A percentile compares a stretch with the other conserved stretches of the same genome.
Evolutionary conservation across 2,797 vertebrate species (phyloP).

Genomic region (Acrossocheilus fasciatus): DNA sequence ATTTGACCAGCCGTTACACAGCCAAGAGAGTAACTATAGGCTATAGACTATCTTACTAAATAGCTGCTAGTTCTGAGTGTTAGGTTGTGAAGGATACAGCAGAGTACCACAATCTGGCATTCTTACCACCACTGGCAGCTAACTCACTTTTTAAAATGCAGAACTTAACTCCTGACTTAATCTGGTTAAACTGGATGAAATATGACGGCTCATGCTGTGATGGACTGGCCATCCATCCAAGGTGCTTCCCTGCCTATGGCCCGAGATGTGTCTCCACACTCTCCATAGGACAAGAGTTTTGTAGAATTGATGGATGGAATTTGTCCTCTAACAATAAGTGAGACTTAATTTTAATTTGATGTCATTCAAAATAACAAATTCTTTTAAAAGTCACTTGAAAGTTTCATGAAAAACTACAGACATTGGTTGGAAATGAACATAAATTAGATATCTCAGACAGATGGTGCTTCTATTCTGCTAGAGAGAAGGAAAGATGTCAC

Average conservation of each 20-base stretch:
- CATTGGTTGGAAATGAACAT: not conserved
- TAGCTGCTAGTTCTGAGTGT: not conserved
- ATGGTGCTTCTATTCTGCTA: slow-evolving; percentile 14
- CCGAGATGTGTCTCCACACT: not conserved
- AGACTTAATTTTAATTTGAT: not conserved
- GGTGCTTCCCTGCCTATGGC: not conserved
- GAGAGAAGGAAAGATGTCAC: slow-evolving; percentile 25
- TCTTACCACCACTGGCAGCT: not conserved
- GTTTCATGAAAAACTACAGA: not conserved
- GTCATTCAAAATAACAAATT: not conserved
- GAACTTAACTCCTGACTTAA: not conserved
- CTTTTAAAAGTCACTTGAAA: slow-evolving; percentile 10
- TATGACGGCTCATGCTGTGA: not conserved
- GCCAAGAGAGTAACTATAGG: too few relatives aligned
- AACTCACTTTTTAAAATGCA: not conserved
- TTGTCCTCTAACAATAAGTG: not conserved
- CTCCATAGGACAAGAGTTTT: not conserved
- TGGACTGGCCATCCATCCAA: not conserved
- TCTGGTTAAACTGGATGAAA: not conserved
- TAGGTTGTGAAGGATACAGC: not conserved
- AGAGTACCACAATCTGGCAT: not conserved
- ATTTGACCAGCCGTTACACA: too few relatives aligned
- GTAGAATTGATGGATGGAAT: not conserved
- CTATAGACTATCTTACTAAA: too few relatives aligned
- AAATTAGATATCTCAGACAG: slow-evolving; percentile 36